These are phyloP conservation scores for Limulus polyphemus DNA, from an alignment of 2,888 invertebrate genomes.

Conservation along the genomic window DNA sequence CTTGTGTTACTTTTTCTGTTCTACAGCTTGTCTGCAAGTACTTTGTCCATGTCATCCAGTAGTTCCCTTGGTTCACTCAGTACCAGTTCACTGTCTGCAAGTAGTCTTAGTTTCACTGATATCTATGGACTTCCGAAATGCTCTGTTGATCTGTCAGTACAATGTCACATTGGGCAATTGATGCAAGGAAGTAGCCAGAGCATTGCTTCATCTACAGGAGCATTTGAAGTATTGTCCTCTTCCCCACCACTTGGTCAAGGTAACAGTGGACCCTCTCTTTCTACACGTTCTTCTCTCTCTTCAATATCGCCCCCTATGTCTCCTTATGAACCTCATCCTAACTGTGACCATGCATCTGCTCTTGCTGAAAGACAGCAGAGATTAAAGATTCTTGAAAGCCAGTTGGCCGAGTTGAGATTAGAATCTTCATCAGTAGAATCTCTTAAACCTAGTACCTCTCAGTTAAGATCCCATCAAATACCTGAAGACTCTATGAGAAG, in stretches of 20 bases:
- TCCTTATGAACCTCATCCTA: conserved; percentile 37
- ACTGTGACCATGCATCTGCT: no score
- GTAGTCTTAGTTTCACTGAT: conserved; percentile 81
- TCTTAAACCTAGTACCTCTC: neutral
- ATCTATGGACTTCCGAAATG: conserved; percentile 79
- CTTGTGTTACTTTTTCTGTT: no score
- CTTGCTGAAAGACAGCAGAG: no score
- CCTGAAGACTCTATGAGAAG: neutral
- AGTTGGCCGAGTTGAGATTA: neutral
- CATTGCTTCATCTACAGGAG: conserved; percentile 2
- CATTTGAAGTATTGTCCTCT: conserved; percentile 14
- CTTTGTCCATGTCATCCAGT: conserved; percentile 83
- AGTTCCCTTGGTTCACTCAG: conserved; percentile 84
- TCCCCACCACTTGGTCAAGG: conserved; percentile 15
- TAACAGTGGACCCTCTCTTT: conserved; percentile 64
- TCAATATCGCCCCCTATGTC: conserved; percentile 79
- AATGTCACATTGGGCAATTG: conserved; percentile 64
- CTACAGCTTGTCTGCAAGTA: conserved; percentile 75
- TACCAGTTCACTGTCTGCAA: conserved; percentile 47
- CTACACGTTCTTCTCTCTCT: conserved; percentile 70
- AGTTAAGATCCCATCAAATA: no score
- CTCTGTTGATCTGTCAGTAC: conserved; percentile 38
- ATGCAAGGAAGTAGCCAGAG: conserved; percentile 33
- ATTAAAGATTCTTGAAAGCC: no score
- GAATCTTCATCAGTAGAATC: neutral